Conservation (phyloP, 30 jellyfish, hydroid and myxozoan species). For the Aurelia coerulea region DNA sequence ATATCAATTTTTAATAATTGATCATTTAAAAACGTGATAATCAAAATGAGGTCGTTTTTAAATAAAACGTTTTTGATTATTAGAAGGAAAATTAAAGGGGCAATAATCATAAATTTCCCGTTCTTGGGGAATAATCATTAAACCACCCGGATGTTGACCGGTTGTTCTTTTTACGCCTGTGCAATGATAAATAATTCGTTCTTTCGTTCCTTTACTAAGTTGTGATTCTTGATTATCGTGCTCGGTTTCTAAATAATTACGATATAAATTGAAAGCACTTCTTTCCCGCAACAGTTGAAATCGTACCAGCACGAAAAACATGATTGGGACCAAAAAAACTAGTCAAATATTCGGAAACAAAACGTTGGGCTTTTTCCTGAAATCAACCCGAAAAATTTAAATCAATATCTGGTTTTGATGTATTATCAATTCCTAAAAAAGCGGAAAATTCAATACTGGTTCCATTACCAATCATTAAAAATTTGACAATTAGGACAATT, state of each 20-base stretch:
- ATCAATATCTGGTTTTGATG: no score
- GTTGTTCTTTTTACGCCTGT: neutral
- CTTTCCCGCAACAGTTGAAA: neutral
- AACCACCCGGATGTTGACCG: constrained; percentile 2
- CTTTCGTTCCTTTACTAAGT: neutral
- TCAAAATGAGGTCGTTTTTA: no score
- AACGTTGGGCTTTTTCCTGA: no score
- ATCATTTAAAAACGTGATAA: no score
- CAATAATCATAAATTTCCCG: neutral
- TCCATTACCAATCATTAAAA: no score
- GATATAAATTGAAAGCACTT: neutral
- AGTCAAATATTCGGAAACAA: no score
- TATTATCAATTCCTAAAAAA: no score
- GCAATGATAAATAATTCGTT: neutral
- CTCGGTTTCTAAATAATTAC: neutral
- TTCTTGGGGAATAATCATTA: neutral
- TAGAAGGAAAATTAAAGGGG: neutral
- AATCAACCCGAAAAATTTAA: no score
- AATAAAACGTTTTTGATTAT: no score
- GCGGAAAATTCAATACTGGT: no score
- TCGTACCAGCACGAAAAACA: neutral
- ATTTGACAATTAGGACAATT: no score
- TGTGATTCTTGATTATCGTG: neutral
- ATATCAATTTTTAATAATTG: no score
- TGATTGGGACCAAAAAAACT: neutral